Evolutionary conservation across 2,797 vertebrate genomes (phyloP).

Genomic region (Meriones psammophilus): DNA sequence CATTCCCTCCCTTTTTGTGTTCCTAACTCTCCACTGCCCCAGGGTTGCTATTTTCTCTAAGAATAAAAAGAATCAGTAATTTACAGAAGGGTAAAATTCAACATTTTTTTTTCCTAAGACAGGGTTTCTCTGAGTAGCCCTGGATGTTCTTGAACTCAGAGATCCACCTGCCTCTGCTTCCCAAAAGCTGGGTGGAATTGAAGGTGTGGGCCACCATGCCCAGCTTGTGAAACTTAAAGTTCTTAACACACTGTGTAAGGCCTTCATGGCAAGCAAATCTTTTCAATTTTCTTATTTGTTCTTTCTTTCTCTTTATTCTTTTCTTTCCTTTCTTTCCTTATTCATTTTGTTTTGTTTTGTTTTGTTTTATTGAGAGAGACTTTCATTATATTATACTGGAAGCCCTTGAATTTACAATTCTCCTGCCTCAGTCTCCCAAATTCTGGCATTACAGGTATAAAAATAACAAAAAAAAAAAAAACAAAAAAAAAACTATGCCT

Average conservation of each 20-base stretch:
- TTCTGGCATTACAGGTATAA: not conserved
- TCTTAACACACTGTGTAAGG: not conserved
- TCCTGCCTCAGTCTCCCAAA: not conserved
- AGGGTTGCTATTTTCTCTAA: slow-evolving; percentile 14
- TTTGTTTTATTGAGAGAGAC: not conserved
- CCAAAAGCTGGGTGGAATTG: not conserved
- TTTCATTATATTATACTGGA: not conserved
- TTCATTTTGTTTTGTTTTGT: not conserved
- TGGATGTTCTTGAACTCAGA: not conserved
- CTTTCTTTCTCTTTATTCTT: not conserved
- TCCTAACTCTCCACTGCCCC: not conserved
- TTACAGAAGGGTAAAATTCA: not conserved
- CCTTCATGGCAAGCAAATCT: not conserved
- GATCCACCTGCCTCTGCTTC: not conserved
- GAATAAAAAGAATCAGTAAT: slow-evolving; percentile 15
- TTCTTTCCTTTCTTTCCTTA: not conserved
- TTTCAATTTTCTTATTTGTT: not conserved
- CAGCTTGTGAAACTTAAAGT: slow-evolving; percentile 1
- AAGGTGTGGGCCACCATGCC: not conserved
- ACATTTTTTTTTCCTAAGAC: not conserved
- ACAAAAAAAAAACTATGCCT: not conserved
- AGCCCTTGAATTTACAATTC: not conserved
- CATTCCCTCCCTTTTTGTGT: not conserved
- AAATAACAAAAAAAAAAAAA: too few relatives aligned
- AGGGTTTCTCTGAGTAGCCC: not conserved